Conservation (phyloP, 2,113 vertebrate genomes). For the Tachuris rubrigastra region DNA sequence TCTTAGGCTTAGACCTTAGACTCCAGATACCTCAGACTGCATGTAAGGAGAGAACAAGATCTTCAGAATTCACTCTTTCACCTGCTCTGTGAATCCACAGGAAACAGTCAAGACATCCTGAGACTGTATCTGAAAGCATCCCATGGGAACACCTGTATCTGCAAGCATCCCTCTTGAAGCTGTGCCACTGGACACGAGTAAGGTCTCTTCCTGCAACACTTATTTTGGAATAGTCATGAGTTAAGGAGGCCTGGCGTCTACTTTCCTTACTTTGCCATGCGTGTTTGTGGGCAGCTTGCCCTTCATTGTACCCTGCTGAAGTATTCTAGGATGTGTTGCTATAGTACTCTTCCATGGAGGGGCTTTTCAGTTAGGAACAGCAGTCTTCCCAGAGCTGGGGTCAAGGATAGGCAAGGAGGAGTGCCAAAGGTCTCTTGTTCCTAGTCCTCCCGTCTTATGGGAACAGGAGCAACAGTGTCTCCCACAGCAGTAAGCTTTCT, state of each 20-base stretch:
- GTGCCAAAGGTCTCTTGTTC: neutral
- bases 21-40: neutral
- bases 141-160: neutral
- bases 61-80: neutral
- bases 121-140: neutral
- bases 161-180: neutral
- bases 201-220: neutral
- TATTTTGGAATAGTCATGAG: neutral
- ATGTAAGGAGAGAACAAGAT: neutral
- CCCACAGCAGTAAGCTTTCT: neutral
- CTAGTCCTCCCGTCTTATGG: neutral
- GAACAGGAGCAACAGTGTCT: neutral
- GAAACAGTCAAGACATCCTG: neutral
- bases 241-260: neutral
- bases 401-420: neutral
- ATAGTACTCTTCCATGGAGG: neutral
- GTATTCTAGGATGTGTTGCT: neutral
- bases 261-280: neutral
- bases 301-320: neutral
- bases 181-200: neutral
- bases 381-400: neutral
- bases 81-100: neutral
- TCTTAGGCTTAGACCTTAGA: neutral
- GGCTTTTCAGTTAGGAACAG: neutral
- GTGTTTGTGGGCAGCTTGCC: neutral